Percentiles rank a stretch among this genome's conserved stretches.
These are phyloP conservation scores for Gobio occitaniae DNA, from an alignment of 2,797 vertebrate genomes.

Conservation along the genomic window DNA sequence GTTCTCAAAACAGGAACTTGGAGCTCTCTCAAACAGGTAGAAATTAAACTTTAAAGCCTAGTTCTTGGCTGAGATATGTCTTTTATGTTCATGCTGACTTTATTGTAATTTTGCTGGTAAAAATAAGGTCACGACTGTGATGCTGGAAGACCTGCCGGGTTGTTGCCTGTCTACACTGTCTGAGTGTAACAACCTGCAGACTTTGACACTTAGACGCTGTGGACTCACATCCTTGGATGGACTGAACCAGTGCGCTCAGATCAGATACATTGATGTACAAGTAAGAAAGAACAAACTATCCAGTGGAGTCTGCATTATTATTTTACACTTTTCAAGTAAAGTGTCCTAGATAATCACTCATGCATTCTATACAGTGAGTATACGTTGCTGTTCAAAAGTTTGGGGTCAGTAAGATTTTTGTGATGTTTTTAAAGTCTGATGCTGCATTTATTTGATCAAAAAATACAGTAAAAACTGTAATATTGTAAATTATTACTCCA, in stretches of 20 bases:
- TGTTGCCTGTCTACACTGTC: constrained; percentile 84
- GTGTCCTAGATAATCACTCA: not conserved
- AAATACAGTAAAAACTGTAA: not conserved
- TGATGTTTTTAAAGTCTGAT: not conserved
- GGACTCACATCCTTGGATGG: constrained; percentile 83
- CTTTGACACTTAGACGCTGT: constrained; percentile 85
- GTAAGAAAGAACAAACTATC: constrained; percentile 67
- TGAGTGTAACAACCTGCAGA: constrained; percentile 81
- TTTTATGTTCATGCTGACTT: not conserved
- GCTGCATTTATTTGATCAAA: not conserved
- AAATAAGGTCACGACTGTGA: constrained; percentile 83
- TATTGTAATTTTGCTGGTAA: constrained; percentile 7
- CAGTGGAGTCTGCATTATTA: not conserved
- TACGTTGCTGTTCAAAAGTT: not conserved
- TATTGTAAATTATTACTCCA: not conserved
- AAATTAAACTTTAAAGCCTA: not conserved
- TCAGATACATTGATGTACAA: constrained; percentile 87
- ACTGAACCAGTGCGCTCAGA: constrained; percentile 77
- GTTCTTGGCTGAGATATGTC: not conserved
- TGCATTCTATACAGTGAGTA: not conserved
- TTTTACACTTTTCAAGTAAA: not conserved
- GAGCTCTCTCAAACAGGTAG: constrained; percentile 86
- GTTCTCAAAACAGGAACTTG: constrained; percentile 80
- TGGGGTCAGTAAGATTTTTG: no score
- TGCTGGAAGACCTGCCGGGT: constrained; percentile 83